Evolutionary conservation across 2,888 invertebrate genomes (phyloP).

Genomic region (Neoaliturus tenellus): DNA sequence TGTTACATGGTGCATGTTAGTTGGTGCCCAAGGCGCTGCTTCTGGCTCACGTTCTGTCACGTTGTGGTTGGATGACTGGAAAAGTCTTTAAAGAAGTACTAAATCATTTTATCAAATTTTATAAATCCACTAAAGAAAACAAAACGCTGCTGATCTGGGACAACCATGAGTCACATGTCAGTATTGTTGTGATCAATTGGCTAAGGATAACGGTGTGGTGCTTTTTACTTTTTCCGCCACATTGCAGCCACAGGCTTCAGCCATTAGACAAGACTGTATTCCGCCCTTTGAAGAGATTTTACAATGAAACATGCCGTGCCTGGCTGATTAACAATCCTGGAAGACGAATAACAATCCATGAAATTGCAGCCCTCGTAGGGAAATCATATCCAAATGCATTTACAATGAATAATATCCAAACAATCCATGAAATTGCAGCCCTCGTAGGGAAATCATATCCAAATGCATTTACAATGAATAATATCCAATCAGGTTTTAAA

Average conservation of each 20-base stretch:
- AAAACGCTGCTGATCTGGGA: background rate
- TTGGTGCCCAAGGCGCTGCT: background rate
- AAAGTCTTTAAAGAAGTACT: background rate
- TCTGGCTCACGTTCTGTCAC: no score
- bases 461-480: no score
- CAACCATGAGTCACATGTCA: background rate
- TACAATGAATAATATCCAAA: no score
- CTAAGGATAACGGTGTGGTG: background rate
- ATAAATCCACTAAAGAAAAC: background rate
- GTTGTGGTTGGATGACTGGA: background rate
- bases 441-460: no score
- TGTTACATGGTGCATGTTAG: background rate
- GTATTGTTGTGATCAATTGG: background rate
- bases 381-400: no score
- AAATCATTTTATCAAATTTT: background rate
- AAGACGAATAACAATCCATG: background rate
- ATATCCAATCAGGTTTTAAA: background rate
- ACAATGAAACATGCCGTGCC: background rate
- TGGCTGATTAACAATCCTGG: slow-evolving; percentile 31
- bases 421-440: no score
- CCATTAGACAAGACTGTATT: background rate
- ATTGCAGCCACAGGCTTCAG: background rate
- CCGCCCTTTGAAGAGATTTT: background rate
- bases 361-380: no score
- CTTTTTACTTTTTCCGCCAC: background rate